Evolutionary conservation across 2,113 vertebrate genomes (phyloP), one percentile per base, ranked within the genome.

Genomic region (Rallus limicola): DNA sequence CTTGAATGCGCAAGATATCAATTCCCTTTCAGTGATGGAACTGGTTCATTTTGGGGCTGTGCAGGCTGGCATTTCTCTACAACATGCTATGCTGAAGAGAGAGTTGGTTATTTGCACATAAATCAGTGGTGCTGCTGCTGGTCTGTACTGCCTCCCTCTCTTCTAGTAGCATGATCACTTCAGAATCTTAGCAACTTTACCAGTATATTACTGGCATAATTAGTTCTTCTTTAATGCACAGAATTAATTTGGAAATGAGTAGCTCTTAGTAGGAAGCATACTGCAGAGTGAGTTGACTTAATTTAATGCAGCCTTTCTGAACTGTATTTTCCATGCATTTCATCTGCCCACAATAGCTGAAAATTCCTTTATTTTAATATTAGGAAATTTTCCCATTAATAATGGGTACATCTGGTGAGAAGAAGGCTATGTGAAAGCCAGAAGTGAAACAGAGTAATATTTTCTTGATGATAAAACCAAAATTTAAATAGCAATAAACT

Each of bases 281-380:
- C 23, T 88, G 81, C 85, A 31, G 50, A 76, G 16, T 63, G 69
- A 52, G 65, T 23, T 63, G 44, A 72, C 92, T 95, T 74, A 93
- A 74, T 63, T 86, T 89, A 63, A 50, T 79, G 53, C 58, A 90
- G 63, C 28, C 64, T 83, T 90, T 55, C 74, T 79, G 21, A 77
- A 59, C 31, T 79, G 23, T 50, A 38, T 94, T 96, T 96, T 65
- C 72, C 84, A 21, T 72, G 34, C 40, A 75, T 77, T 82, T 95
- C 52, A 84, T 46, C 16, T 82, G 75, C 87, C 87, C 31, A 92
- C 80, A 56, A 76, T 77, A 70, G 38, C n/a, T 88, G 40, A 60
- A 92, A 85, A 76, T 65, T 16, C 11, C 40, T 70, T 72, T 74
- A 65, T 79, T 94, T 96, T 85, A 93, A 91, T 84, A 87, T 77